Evolutionary conservation across 2,113 vertebrate species (phyloP).

Genomic region (Nyctibius bracteatus): DNA sequence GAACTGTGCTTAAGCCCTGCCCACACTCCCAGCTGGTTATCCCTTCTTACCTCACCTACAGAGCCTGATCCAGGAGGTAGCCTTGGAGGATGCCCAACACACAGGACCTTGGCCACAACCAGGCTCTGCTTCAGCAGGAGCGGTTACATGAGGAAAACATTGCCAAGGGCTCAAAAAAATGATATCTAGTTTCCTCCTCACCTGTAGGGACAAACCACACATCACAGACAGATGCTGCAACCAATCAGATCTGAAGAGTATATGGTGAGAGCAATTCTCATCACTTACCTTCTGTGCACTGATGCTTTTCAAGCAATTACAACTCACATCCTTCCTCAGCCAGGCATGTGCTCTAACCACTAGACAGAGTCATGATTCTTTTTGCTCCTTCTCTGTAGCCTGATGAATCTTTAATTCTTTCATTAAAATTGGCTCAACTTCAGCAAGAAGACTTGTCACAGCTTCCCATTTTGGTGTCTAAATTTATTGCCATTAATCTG

Average conservation of each 20-base stretch:
- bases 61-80: neutral
- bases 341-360: neutral
- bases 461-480: neutral
- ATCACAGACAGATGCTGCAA: neutral
- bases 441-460: neutral
- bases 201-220: neutral
- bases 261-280: neutral
- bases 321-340: neutral
- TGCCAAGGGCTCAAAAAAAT: neutral
- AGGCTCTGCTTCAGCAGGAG: neutral
- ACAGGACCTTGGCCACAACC: neutral
- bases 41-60: neutral
- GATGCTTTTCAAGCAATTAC: neutral
- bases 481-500: constrained; percentile 16
- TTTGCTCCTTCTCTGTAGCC: neutral
- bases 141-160: neutral
- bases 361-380: constrained; percentile 17
- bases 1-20: neutral
- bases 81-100: neutral
- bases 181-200: neutral
- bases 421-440: constrained; percentile 42
- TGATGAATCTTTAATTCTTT: constrained; percentile 62
- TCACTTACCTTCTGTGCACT: neutral
- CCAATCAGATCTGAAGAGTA: neutral
- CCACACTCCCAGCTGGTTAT: neutral